A percentile compares a stretch with the other conserved stretches of the same genome.
phyloP scores from a whole-genome alignment of 2,888 invertebrate species.

The Linnaemya vulpina region DNA sequence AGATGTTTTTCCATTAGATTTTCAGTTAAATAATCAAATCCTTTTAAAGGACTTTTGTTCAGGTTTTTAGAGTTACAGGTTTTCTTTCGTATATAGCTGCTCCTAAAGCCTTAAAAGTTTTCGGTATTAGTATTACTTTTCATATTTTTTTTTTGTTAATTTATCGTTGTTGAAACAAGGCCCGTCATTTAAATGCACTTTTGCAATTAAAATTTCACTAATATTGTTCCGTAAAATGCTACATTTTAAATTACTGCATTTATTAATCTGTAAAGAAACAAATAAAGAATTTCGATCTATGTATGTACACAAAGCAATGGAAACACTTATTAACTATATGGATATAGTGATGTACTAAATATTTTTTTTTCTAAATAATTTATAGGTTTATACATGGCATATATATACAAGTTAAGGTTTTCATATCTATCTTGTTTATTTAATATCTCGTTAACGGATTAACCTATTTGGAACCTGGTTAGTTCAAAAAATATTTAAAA shows the following conservation, averaged over 20 bases:
- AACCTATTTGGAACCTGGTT: no score
- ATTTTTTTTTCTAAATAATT: no score
- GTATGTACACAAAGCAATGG: no score
- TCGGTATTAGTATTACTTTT: neutral
- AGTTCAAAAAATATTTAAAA: no score
- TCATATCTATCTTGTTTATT: no score
- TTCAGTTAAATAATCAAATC: constrained; percentile 37
- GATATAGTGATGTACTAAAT: no score
- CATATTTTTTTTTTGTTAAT: neutral
- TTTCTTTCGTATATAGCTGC: constrained; percentile 51
- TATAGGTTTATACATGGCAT: no score
- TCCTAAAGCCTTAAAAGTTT: constrained; percentile 50
- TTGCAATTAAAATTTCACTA: neutral
- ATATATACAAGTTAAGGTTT: no score
- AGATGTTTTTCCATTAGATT: constrained; percentile 37
- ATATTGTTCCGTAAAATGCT: neutral
- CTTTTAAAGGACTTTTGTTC: constrained; percentile 56
- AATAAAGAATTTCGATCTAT: neutral
- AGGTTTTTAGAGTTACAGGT: constrained; percentile 48
- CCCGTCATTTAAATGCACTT: constrained; percentile 21
- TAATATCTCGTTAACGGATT: no score
- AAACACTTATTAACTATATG: no score
- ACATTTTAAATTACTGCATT: constrained; percentile 4
- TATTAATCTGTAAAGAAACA: constrained; percentile 9
- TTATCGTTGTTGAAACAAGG: neutral